Evolutionary conservation across 2,888 invertebrate genomes (phyloP).

Genomic region (Hecatera dysodea): DNA sequence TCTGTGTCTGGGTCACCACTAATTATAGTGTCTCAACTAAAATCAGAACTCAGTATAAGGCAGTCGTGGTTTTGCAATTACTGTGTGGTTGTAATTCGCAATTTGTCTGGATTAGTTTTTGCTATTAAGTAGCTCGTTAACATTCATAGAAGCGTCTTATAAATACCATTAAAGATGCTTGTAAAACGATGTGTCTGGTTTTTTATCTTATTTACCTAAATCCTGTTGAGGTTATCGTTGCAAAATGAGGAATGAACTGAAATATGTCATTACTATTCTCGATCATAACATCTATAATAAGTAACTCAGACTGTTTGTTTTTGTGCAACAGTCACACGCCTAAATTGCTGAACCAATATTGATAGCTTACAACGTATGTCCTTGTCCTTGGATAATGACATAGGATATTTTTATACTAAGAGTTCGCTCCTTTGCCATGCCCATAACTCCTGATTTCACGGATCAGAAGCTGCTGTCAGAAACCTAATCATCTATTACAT

Average conservation of each 20-base stretch:
- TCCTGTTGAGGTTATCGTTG: background rate
- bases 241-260: background rate
- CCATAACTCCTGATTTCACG: background rate
- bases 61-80: constrained; percentile 60
- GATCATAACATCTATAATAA: background rate
- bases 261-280: constrained; percentile 1
- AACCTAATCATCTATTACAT: too few relatives aligned
- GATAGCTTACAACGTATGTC: too few relatives aligned
- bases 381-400: too few relatives aligned
- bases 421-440: background rate
- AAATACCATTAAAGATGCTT: constrained; percentile 24
- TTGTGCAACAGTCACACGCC: too few relatives aligned
- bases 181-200: constrained; percentile 10
- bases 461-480: background rate
- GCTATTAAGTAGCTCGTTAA: constrained; percentile 36
- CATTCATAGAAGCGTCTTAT: constrained; percentile 15
- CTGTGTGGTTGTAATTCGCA: constrained; percentile 12
- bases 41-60: constrained; percentile 53
- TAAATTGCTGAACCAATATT: too few relatives aligned
- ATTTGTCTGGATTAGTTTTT: constrained; percentile 36
- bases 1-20: constrained; percentile 71
- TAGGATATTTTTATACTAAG: too few relatives aligned
- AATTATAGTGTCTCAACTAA: constrained; percentile 73
- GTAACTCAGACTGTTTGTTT: background rate
- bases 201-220: background rate